phyloP scores from a whole-genome alignment of 35 echinoderm and acorn worm genomes.

The Lytechinus pictus region DNA sequence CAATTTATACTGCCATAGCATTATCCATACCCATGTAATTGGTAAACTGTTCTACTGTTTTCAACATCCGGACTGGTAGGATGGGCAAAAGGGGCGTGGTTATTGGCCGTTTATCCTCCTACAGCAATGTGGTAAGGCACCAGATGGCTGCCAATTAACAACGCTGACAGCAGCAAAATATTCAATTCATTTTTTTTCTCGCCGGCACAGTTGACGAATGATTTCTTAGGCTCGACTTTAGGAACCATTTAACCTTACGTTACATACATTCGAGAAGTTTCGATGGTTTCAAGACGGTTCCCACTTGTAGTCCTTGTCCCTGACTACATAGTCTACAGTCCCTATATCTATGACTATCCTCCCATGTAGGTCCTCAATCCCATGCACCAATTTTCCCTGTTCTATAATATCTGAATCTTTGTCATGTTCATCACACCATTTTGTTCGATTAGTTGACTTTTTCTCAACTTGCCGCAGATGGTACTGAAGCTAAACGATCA shows the following conservation, averaged over 20 bases:
- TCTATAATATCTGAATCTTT: not conserved
- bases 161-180: slow-evolving; percentile 8
- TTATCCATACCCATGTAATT: too few relatives aligned
- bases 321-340: not conserved
- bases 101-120: not conserved
- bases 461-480: not conserved
- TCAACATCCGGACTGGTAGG: not conserved
- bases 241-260: not conserved
- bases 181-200: not conserved
- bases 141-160: not conserved
- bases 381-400: not conserved
- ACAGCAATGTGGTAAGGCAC: not conserved
- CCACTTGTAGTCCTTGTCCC: not conserved
- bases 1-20: too few relatives aligned
- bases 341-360: too few relatives aligned
- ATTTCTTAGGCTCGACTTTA: not conserved
- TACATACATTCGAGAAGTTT: not conserved
- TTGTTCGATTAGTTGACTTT: not conserved
- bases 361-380: not conserved
- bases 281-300: not conserved
- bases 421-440: not conserved
- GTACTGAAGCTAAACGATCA: not conserved
- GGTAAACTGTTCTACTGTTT: not conserved
- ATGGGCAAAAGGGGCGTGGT: not conserved
- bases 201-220: not conserved